Base-by-base conservation (phyloP, 2,888 invertebrate genomes). In the Alentia gelatinosa region DNA sequence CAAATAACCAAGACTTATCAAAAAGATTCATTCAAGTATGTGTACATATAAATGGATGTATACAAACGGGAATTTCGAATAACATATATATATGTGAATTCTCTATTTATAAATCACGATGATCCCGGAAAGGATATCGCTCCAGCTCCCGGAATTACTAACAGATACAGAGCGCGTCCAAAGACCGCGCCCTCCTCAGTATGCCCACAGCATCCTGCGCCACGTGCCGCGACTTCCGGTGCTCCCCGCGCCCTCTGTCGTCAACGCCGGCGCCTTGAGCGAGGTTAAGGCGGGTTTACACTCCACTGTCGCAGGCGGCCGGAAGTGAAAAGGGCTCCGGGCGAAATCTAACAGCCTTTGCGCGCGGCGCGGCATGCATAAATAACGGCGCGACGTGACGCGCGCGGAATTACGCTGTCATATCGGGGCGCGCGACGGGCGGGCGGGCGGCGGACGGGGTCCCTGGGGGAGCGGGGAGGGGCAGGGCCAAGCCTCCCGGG, bases 351-450 rank as follows among this genome's bases (percentile, higher is more conserved):
- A 42, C 42, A 30, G 86, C 30, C 47, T 30, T 33, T 19, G 86
- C 47, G n/a, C 26, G 12, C 33, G 86, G 9, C 30, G 33, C 26
- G 42, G 50, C 86, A 86, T 86, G 86, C 86, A 86, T 86, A 50
- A 86, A 86, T 86, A 86, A 86, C 33, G 86, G 42, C 86, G 47
- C 12, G 12, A 47, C 40, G 86, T 47, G 86, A 86, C 86, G 86
- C 86, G 42, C 86, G 47, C 30, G 86, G 86, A 86, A 86, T 86
- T 86, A 86, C 30, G 15, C 50, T 86, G 86, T 86, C 86, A 86
- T 86, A 86, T 86, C 50, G 47, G 86, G 30, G 23, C 15, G 86
- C 86, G 47, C 4, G n/a, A 33, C 26, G n/a, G 15, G 26, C 19
- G 75, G 37, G 39, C 35, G 86, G 47, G 9, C 19, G 86, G 30